Conservation (phyloP, 2,797 vertebrate species). For the Eidolon dupreanum region DNA sequence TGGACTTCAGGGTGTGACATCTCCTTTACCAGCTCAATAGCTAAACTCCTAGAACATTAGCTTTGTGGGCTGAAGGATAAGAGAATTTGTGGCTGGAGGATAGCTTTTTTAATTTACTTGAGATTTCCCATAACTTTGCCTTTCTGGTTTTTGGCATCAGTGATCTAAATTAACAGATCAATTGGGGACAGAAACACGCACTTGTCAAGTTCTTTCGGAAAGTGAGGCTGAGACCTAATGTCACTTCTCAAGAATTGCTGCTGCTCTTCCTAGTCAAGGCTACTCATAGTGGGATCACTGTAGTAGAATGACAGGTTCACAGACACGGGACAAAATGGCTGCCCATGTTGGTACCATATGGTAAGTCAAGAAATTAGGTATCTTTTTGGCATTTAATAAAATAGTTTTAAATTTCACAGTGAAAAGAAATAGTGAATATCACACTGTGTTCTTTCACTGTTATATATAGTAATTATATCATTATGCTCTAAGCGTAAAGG, state of each 20-base stretch:
- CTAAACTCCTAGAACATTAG: constrained; percentile 51
- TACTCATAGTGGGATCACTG: neutral
- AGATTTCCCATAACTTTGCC: constrained; percentile 70
- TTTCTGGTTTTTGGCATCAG: constrained; percentile 50
- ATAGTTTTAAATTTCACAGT: neutral
- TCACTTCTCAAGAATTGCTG: neutral
- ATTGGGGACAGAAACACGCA: constrained; percentile 15
- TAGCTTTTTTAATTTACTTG: constrained; percentile 67
- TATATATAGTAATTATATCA: neutral
- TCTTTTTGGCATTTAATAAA: neutral
- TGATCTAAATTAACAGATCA: constrained; percentile 68
- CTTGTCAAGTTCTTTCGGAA: neutral
- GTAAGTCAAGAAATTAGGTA: neutral
- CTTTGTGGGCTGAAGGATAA: constrained; percentile 44
- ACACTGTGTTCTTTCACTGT: neutral
- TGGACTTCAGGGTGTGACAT: neutral
- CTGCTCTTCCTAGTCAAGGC: neutral
- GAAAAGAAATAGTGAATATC: neutral
- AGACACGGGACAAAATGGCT: neutral
- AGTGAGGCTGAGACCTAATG: neutral
- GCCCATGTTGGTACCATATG: neutral
- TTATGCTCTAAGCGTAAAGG: neutral
- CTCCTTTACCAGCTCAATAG: constrained; percentile 63
- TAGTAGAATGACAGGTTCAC: neutral
- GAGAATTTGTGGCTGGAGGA: constrained; percentile 67